Conservation (phyloP, 2,888 invertebrate species). For the Latheticus oryzae region DNA sequence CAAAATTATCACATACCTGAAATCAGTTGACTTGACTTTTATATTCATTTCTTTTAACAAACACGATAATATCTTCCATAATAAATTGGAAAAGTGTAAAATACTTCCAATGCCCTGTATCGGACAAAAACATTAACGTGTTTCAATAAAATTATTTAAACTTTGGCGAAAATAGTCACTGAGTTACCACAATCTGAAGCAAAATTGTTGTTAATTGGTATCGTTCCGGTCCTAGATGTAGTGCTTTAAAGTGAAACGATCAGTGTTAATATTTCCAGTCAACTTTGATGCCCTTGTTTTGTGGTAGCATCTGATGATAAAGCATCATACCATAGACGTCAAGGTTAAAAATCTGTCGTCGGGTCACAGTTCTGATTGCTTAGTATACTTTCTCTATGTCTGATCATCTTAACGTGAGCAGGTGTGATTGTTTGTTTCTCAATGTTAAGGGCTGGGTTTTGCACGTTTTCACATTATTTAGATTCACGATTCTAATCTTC, state of each 20-base stretch:
- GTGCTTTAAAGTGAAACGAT: constrained; percentile 37
- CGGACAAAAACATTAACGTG: too few species aligned
- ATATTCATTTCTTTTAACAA: too few species aligned
- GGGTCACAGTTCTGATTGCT: constrained; percentile 20
- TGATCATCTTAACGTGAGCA: constrained; percentile 36
- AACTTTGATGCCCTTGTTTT: constrained; percentile 34
- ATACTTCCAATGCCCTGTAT: too few species aligned
- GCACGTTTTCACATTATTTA: constrained; percentile 34
- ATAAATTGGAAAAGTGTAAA: too few species aligned
- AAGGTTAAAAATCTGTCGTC: constrained; percentile 27
- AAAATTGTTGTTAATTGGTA: constrained; percentile 37
- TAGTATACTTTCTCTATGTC: constrained; percentile 25
- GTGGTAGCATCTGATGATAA: constrained; percentile 26
- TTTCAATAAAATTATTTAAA: too few species aligned
- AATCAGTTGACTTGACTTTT: too few species aligned
- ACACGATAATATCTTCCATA: too few species aligned
- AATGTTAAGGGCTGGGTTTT: constrained; percentile 36
- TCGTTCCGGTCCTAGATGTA: constrained; percentile 35
- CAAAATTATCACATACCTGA: too few species aligned
- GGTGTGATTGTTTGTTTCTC: constrained; percentile 39
- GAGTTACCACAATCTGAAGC: too few species aligned
- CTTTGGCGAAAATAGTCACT: too few species aligned
- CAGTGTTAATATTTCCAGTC: constrained; percentile 37
- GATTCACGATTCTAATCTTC: constrained; percentile 34
- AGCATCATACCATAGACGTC: constrained; percentile 30